Base-by-base conservation (phyloP, 2,888 invertebrate species). In the Eudasyphora cyanicolor region DNA sequence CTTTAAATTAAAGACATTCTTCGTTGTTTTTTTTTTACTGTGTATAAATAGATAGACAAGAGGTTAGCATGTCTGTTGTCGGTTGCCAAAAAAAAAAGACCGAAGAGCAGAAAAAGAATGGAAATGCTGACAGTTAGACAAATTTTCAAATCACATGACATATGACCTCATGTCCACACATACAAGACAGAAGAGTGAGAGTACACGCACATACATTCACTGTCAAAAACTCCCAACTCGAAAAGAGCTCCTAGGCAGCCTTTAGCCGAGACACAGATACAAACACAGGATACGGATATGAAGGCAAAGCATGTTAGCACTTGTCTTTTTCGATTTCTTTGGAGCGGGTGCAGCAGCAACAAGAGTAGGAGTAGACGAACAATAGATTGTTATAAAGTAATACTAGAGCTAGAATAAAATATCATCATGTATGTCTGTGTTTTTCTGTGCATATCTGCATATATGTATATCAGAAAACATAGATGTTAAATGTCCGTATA, bases 101-200 rank as follows among this genome's bases (percentile, higher is more conserved):
- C n/a, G n/a, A 38, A 54, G 29, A 71, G 24, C 35, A 21, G 19
- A 2, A 62, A 32, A n/a, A 12, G 21, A 42, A 42, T 67, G 38
- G 54, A 62, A 77, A 74, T 74, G 73, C 74, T 83, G 82, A 70
- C 80, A 80, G 76, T 77, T 80, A 75, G 77, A 80, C 77, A 83
- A 83, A 80, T 83, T 80, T 83, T 75, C 83, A 62, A 77, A 80
- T 80, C 80, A 70, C 74, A 70, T 83, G 74, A 80, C 79, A 83
- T 77, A 79, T 80, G 74, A 83, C 70, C 80, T 80, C 77, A 75
- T 83, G 35, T 21, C 21, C 24, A n/a, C 60, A 60, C 60, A 6
- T n/a, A n/a, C n/a, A n/a, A n/a, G n/a, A n/a, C n/a, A n/a, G n/a
- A n/a, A n/a, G n/a, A n/a, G n/a, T n/a, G n/a, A n/a, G n/a, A n/a